Base-by-base conservation (phyloP, 2,113 vertebrate genomes). In the Saccopteryx leptura region DNA sequence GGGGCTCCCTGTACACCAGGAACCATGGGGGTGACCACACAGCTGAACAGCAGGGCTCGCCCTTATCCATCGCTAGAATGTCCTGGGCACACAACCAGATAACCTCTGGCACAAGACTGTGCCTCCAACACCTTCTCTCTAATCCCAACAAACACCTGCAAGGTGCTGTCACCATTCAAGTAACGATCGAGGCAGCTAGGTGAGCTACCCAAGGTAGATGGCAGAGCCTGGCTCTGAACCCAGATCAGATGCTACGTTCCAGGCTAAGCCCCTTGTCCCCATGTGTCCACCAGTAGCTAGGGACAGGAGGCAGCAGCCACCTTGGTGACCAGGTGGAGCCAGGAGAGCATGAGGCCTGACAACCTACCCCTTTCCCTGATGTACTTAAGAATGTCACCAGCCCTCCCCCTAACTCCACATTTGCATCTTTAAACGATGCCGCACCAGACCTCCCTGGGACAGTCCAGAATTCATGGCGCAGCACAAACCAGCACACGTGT, bases 281-380 rank as follows among this genome's bases (percentile, higher is more conserved):
- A 60, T 2, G 1, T 7, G 14, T 11, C 21, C 52, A 14, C n/a
- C 46, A 4, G 9, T 0, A 31, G 63, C 46, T 52, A 21, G 39
- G 66, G 72, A 14, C 12, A 11, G 13, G 33, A 1, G 33, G 63
- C 21, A 7, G 5, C 69, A 75, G 54, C 4, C 24, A 18, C 48
- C 46, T 12, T 19, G 26, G 23, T 1, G 10, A 56, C 26, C 1
- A 3, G 63, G 28, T 7, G 12, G 80, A 74, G 19, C 74, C 33
- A 33, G 12, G 17, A 3, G 31, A 1, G 13, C 18, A 24, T 31
- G 28, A 24, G 11, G 58, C 39, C 56, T 24, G 18, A 11, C 0
- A 1, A 46, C 50, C 50, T 8, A 9, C 8, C n/a, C 3, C 46
- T 48, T 17, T 63, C 69, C 7, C 10, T 0, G 0, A 28, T 0